Conservation (phyloP, 2,888 invertebrate genomes). For the Drosophila prolongata region DNA sequence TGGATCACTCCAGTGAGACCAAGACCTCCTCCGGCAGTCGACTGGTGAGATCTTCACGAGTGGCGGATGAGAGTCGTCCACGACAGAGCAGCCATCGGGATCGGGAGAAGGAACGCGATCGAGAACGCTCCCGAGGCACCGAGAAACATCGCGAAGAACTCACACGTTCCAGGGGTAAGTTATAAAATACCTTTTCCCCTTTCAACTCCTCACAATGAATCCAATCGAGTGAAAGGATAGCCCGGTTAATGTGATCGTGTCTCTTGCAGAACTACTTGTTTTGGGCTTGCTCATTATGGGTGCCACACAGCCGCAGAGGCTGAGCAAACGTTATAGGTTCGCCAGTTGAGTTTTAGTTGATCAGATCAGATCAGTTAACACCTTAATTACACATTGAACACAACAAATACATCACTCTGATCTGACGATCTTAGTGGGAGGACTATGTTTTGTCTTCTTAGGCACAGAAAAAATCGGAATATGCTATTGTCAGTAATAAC, state of each 20-base stretch:
- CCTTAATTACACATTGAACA: slow-evolving; percentile 11
- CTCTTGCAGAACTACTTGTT: slow-evolving; percentile 78
- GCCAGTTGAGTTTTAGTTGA: slow-evolving; percentile 39
- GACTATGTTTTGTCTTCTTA: no score
- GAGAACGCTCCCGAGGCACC: slow-evolving; percentile 57
- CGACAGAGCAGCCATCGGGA: slow-evolving; percentile 58
- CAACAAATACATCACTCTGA: background rate
- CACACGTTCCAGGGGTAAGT: slow-evolving; percentile 74
- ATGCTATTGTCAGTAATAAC: background rate
- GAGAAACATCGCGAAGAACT: slow-evolving; percentile 69
- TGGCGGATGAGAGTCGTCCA: slow-evolving; percentile 60
- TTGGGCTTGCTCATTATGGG: slow-evolving; percentile 82
- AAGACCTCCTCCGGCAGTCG: slow-evolving; percentile 60
- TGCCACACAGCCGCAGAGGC: slow-evolving; percentile 79
- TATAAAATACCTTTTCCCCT: background rate
- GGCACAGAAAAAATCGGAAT: background rate
- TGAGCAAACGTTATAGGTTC: slow-evolving; percentile 79
- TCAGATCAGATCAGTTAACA: slow-evolving; percentile 5
- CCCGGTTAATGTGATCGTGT: slow-evolving; percentile 16
- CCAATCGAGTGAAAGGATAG: background rate
- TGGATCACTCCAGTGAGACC: slow-evolving; percentile 41
- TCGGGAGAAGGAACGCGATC: slow-evolving; percentile 52
- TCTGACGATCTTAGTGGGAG: background rate
- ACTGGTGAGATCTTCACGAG: slow-evolving; percentile 63
- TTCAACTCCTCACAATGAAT: no score